Percentiles rank a stretch among this genome's conserved stretches.
These are phyloP conservation scores for Diloba caeruleocephala DNA, from an alignment of 2,888 invertebrate genomes.

Conservation along the genomic window DNA sequence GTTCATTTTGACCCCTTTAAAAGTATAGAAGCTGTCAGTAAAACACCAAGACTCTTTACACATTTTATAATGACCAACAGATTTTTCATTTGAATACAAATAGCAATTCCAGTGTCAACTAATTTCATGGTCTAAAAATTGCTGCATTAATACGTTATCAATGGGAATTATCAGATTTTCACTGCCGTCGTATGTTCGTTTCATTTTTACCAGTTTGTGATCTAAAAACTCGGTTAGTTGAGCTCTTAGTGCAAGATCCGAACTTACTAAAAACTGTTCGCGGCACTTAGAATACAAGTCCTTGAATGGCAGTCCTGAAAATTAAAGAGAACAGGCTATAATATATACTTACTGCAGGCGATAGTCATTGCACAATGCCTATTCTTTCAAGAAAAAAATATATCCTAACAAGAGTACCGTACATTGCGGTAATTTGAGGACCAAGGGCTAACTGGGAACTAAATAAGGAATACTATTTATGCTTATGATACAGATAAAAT, in stretches of 20 bases:
- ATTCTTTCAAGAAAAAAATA: no score
- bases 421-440: no score
- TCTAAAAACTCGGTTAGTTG: conserved; percentile 98
- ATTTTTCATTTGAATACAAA: background rate
- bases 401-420: no score
- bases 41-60: conserved; percentile 12
- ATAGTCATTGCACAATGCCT: no score
- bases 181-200: conserved; percentile 94
- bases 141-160: conserved; percentile 92
- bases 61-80: conserved; percentile 24
- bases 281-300: conserved; percentile 95
- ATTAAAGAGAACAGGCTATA: conserved; percentile 1
- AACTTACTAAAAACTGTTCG: conserved; percentile 97
- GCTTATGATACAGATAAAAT: no score
- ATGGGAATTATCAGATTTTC: conserved; percentile 95
- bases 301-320: conserved; percentile 95
- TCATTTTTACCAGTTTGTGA: conserved; percentile 96
- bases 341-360: no score
- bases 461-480: no score
- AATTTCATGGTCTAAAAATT: conserved; percentile 92
- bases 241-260: conserved; percentile 96
- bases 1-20: conserved; percentile 47
- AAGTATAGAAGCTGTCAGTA: conserved; percentile 1
- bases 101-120: conserved; percentile 49
- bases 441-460: no score